Evolutionary conservation across 1,140 invertebrate species (phyloP).

Genomic region (Microplitis demolitor): DNA sequence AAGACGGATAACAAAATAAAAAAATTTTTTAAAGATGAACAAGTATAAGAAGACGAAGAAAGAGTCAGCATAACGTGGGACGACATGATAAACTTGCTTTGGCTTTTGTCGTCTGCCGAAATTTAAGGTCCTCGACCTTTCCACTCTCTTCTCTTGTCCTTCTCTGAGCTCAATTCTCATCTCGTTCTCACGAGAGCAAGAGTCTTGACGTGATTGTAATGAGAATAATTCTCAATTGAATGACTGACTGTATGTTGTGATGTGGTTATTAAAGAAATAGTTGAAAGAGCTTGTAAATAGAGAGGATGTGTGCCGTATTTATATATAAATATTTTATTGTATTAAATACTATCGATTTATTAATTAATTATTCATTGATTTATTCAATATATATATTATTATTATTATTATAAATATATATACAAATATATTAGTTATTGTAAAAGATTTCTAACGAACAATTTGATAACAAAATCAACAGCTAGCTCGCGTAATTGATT

Average conservation of each 20-base stretch:
- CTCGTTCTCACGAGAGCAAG: conserved; percentile 3
- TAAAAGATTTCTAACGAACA: neutral
- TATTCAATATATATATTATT: conserved; percentile 34
- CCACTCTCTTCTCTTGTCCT: neutral
- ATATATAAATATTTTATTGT: conserved; percentile 44
- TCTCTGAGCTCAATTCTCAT: conserved; percentile 3
- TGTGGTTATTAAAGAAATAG: conserved; percentile 6
- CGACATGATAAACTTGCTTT: conserved; percentile 16
- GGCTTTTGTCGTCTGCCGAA: conserved; percentile 25
- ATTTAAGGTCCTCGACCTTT: conserved; percentile 23
- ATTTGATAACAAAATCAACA: no score
- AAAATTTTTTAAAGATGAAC: neutral
- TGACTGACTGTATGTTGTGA: conserved; percentile 28
- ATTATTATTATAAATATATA: conserved; percentile 6
- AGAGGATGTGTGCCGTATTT: conserved; percentile 52
- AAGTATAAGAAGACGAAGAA: neutral
- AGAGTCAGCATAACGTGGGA: conserved; percentile 29
- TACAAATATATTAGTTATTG: neutral
- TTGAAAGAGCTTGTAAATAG: conserved; percentile 49
- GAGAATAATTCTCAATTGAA: conserved; percentile 3
- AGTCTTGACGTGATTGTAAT: conserved; percentile 16
- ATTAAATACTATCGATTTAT: conserved; percentile 34
- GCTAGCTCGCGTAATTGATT: no score
- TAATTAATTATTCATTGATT: conserved; percentile 20
- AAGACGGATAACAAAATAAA: neutral